A percentile compares a stretch with the other conserved stretches of the same genome.
Conservation (phyloP, 2,113 vertebrate species). For the Trochalopteron elliotii region DNA sequence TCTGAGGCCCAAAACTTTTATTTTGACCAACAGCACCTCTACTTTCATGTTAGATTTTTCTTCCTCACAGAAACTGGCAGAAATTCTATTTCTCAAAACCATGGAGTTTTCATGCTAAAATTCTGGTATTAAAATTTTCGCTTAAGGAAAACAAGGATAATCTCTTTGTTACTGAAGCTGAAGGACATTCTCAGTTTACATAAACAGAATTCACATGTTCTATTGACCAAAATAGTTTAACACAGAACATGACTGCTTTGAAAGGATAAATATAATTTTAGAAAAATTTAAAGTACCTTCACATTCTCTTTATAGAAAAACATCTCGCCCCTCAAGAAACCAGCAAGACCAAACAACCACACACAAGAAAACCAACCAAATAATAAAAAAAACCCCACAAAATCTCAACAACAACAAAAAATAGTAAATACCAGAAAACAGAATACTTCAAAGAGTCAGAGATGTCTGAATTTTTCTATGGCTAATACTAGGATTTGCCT, state of each 20-base stretch:
- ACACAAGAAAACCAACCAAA: neutral
- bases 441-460: neutral
- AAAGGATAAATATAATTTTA: neutral
- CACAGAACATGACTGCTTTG: neutral
- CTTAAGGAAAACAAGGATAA: neutral
- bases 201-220: neutral
- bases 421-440: neutral
- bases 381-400: fast-evolving
- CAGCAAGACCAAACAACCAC: neutral
- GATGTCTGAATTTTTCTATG: neutral
- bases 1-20: neutral
- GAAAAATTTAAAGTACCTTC: neutral
- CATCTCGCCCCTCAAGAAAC: fast-evolving
- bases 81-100: neutral
- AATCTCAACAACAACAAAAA: neutral
- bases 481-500: neutral
- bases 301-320: neutral
- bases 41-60: neutral
- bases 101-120: neutral
- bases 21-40: neutral
- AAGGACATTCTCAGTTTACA: neutral
- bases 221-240: neutral
- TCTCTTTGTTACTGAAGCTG: neutral
- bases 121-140: neutral
- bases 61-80: neutral